Base-by-base conservation (phyloP, 2,797 vertebrate species). In the Falco concolor region DNA sequence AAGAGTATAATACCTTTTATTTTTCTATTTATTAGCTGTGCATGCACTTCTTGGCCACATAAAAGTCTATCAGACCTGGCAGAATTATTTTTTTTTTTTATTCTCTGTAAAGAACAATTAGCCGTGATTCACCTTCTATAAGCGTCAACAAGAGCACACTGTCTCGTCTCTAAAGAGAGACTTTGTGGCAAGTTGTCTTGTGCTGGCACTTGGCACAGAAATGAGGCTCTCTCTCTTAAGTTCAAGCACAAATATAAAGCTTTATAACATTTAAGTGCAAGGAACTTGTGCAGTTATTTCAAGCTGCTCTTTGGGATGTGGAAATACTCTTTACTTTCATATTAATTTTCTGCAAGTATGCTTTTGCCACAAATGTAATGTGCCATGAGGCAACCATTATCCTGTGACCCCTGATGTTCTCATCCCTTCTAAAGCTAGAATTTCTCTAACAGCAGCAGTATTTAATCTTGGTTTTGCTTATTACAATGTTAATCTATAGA, bases 11-110 rank as follows among this genome's bases (percentile, higher is more conserved):
- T 65, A 69, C 32, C 89, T 77, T 80, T 87, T 87, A 34, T 50
- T 92, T 94, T 92, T 84, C 14, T 74, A 65, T 95, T 96, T 95
- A 96, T 93, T 93, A 53, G 59, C 47, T 75, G 32, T 80, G 34
- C 49, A 11, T 74, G 57, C n/a, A 91, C 73, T 65, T 95, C 68
- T 85, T 87, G 68, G 72, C 80, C 57, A 68, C 54, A 10, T 42
- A 75, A 86, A 86, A 95, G 76, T 89, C 47, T 49, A 8, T 73
- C 69, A 80, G 75, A 80, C 36, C 32, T 54, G 40, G 47, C 5
- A 69, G 82, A 57, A n/a, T 61, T 81, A 10, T 38, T 5, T 38
- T 94, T 86, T 75, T 72, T 63, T 22, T 47, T 88, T 81, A 56
- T 82, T 19, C 27, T 81, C 67, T 63, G 3, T 38, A 54, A 91